Conservation (phyloP, 2,113 vertebrate species). For the Pachycephala philippinensis region DNA sequence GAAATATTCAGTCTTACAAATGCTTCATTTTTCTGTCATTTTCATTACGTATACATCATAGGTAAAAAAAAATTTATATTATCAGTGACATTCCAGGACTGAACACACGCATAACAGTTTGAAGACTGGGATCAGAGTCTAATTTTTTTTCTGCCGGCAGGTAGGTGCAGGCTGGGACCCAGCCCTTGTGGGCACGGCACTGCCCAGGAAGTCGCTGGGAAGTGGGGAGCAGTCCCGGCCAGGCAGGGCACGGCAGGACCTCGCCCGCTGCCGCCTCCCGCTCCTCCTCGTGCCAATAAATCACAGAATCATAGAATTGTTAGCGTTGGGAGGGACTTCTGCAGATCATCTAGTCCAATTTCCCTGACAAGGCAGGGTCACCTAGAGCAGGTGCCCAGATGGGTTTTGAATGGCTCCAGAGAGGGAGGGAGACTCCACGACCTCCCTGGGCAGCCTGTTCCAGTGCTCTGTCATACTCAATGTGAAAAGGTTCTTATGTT, state of each 20-base stretch:
- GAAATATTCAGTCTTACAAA: not conserved
- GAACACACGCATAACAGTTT: rapidly evolving
- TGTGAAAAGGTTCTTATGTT: not conserved
- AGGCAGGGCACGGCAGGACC: rapidly evolving
- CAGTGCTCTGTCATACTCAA: not conserved
- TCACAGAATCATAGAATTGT: not conserved
- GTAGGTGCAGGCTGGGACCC: too few species aligned
- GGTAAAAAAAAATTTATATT: not conserved
- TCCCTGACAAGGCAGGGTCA: not conserved
- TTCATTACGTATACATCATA: not conserved
- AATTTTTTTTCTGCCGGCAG: not conserved
- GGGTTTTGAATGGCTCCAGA: not conserved
- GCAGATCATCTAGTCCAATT: too few species aligned
- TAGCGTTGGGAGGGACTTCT: too few species aligned
- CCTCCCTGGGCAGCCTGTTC: not conserved
- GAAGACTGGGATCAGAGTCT: not conserved
- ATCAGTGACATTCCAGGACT: not conserved
- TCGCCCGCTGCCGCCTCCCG: rapidly evolving
- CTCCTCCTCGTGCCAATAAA: not conserved
- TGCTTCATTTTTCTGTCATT: not conserved
- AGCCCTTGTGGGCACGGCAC: rapidly evolving
- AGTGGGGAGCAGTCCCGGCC: rapidly evolving
- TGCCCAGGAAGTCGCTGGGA: not conserved
- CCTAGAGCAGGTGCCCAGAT: not conserved
- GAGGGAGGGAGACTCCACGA: not conserved